Evolutionary conservation across 2,113 vertebrate genomes (phyloP).

Genomic region (Machaerirhynchus nigripectus): DNA sequence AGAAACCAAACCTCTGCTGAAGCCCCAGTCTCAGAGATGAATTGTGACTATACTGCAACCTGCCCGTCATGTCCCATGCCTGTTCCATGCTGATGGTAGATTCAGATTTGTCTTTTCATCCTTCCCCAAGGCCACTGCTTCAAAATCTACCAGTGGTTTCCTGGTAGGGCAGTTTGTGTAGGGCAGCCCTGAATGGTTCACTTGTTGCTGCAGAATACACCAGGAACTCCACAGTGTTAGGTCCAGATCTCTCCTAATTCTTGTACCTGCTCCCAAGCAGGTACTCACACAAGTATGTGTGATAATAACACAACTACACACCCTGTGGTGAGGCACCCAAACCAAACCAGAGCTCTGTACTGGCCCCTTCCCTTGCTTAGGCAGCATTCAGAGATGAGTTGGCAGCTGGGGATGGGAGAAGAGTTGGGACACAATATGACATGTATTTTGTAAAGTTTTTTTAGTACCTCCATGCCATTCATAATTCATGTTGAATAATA

Average conservation of each 20-base stretch:
- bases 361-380: neutral
- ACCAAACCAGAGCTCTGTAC: neutral
- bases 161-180: neutral
- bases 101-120: neutral
- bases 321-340: neutral
- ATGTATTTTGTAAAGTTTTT: neutral
- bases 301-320: neutral
- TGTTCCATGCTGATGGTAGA: neutral
- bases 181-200: neutral
- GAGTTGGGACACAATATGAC: neutral
- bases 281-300: neutral
- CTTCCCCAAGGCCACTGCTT: neutral
- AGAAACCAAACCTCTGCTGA: neutral
- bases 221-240: neutral
- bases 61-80: neutral
- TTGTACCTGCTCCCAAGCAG: neutral
- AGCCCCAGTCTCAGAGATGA: neutral
- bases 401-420: neutral
- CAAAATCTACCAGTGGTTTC: neutral
- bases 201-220: neutral
- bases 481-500: slow-evolving; percentile 17
- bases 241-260: neutral
- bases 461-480: neutral
- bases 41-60: neutral
- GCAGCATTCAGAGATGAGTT: neutral